phyloP scores from a whole-genome alignment of 2,797 vertebrate genomes.

The Triplophysa bombifrons region DNA sequence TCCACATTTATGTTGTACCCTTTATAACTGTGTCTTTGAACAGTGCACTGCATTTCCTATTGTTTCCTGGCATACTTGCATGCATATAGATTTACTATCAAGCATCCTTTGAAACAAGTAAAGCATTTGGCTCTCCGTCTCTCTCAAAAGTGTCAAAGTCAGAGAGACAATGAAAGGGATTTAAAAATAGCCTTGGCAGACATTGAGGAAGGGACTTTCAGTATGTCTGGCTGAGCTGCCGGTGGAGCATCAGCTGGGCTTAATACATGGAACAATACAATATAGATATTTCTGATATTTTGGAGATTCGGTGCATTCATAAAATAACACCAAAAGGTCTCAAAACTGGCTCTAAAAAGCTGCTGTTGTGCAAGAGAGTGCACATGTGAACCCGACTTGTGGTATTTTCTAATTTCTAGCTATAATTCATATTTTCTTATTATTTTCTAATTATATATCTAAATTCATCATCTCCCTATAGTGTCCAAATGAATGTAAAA shows the following conservation, averaged over 20 bases:
- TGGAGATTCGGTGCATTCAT: not conserved
- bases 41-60: conserved; percentile 37
- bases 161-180: conserved; percentile 24
- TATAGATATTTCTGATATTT: not conserved
- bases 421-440: too few species aligned
- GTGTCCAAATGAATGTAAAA: too few species aligned
- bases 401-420: too few species aligned
- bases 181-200: conserved; percentile 33
- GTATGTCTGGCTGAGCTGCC: conserved; percentile 1
- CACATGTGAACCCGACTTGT: too few species aligned
- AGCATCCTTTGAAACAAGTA: conserved; percentile 36
- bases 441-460: too few species aligned
- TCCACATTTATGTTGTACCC: conserved; percentile 47
- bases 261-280: not conserved
- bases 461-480: too few species aligned
- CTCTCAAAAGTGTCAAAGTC: conserved; percentile 32
- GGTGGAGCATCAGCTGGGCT: not conserved
- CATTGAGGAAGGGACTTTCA: not conserved
- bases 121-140: conserved; percentile 42
- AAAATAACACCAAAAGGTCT: not conserved
- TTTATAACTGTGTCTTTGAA: conserved; percentile 50
- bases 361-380: too few species aligned
- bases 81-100: conserved; percentile 51
- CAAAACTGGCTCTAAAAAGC: not conserved
- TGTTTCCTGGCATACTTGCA: conserved; percentile 48